Conservation (phyloP, 2,113 vertebrate species). For the Strix uralensis region DNA sequence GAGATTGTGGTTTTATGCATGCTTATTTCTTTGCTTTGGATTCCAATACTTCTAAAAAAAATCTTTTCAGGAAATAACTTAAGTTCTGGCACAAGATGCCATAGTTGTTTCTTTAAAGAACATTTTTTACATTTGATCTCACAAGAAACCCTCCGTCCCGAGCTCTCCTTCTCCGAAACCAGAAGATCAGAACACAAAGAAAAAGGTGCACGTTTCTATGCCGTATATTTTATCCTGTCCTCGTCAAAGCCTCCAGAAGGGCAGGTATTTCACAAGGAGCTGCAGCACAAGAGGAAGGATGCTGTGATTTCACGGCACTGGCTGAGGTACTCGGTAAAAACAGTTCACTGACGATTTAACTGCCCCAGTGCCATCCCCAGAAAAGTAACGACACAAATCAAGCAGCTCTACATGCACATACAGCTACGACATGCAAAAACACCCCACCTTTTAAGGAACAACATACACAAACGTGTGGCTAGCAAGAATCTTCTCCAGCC, state of each 20-base stretch:
- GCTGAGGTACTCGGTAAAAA: conserved; percentile 12
- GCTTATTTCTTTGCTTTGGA: conserved; percentile 51
- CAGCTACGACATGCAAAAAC: conserved; percentile 64
- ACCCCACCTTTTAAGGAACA: conserved; percentile 28
- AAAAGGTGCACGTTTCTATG: conserved; percentile 3
- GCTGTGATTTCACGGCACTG: neutral
- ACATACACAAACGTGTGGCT: conserved; percentile 2
- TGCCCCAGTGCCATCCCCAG: conserved; percentile 20
- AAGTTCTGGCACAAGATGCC: conserved; percentile 32
- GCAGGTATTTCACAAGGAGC: conserved; percentile 36
- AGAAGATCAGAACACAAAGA: conserved; percentile 29
- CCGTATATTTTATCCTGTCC: neutral
- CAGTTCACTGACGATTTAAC: neutral
- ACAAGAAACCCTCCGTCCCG: neutral
- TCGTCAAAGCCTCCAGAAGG: conserved; percentile 34
- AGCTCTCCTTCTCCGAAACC: conserved; percentile 22
- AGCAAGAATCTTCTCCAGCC: conserved; percentile 16
- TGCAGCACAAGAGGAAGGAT: conserved; percentile 42
- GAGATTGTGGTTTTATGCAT: conserved; percentile 48
- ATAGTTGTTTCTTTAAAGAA: conserved; percentile 23
- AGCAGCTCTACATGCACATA: conserved; percentile 68
- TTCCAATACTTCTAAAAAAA: conserved; percentile 33
- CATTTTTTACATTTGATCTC: neutral
- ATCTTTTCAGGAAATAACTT: conserved; percentile 51
- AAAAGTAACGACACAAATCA: neutral